Percentiles rank a stretch among this genome's conserved stretches.
These are phyloP conservation scores for Trichogramma dendrolimi DNA, from an alignment of 2,888 invertebrate species.

Conservation along the genomic window DNA sequence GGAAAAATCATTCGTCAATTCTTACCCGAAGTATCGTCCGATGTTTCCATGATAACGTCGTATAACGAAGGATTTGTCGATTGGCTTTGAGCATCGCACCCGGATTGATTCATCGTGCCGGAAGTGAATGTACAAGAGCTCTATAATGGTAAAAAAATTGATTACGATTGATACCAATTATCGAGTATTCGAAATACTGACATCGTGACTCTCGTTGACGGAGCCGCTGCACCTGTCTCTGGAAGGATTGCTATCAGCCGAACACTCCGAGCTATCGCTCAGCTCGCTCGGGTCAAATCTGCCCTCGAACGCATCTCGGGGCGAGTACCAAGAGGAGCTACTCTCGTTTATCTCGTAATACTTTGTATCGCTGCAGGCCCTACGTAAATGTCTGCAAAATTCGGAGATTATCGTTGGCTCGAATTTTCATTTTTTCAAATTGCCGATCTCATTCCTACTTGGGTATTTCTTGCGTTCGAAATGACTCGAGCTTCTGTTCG, in stretches of 20 bases:
- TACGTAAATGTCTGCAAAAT: slow-evolving; percentile 27
- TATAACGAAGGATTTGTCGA: too few species aligned
- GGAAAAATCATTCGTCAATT: too few species aligned
- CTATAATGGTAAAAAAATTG: too few species aligned
- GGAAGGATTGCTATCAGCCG: slow-evolving; percentile 19
- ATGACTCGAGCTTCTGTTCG: background rate
- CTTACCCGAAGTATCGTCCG: too few species aligned
- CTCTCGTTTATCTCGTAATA: slow-evolving; percentile 43
- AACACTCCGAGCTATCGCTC: slow-evolving; percentile 8
- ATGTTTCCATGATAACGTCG: too few species aligned
- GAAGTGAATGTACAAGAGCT: too few species aligned
- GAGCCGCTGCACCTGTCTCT: slow-evolving; percentile 11
- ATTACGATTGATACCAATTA: too few species aligned
- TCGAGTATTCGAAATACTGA: too few species aligned
- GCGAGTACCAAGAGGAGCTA: slow-evolving; percentile 9
- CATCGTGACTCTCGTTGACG: too few species aligned
- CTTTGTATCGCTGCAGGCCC: slow-evolving; percentile 30
- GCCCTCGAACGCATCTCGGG: slow-evolving; percentile 2
- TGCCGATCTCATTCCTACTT: slow-evolving; percentile 14
- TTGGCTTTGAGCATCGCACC: too few species aligned
- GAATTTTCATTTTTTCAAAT: background rate
- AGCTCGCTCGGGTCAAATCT: slow-evolving; percentile 1
- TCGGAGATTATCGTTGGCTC: slow-evolving; percentile 10
- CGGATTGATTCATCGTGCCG: too few species aligned
- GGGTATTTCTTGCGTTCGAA: slow-evolving; percentile 13